Evolutionary conservation across 2,797 vertebrate species (phyloP).

Genomic region (Garrulus glandarius): DNA sequence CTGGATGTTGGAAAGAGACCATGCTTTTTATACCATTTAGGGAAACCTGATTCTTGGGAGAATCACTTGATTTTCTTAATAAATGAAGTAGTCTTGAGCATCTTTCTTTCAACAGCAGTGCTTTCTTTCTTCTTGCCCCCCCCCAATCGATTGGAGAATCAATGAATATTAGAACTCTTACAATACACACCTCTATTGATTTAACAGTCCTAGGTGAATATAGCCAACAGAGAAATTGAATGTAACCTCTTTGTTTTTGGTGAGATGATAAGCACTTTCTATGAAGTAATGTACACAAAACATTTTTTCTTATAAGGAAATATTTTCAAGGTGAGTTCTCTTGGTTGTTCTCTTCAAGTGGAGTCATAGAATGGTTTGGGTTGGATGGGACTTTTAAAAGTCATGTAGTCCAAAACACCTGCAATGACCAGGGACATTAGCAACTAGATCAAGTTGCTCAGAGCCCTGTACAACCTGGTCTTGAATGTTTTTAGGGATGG

Average conservation of each 20-base stretch:
- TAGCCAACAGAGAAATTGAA: background rate
- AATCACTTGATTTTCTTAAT: background rate
- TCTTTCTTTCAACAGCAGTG: background rate
- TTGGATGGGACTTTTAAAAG: background rate
- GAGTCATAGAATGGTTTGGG: background rate
- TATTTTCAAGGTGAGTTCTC: background rate
- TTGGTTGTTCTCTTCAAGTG: background rate
- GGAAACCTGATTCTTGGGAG: background rate
- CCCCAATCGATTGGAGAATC: background rate
- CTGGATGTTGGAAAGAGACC: background rate
- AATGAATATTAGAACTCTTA: background rate
- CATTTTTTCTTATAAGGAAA: background rate
- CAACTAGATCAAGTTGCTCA: background rate
- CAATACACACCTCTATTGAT: background rate
- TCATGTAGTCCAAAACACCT: background rate
- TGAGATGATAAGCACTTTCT: background rate
- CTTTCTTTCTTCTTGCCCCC: accelerated
- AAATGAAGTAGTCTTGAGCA: background rate
- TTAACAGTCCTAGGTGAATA: background rate
- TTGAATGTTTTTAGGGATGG: background rate
- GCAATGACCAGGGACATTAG: background rate
- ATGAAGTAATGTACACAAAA: background rate
- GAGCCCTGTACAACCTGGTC: accelerated
- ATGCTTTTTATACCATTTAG: background rate
- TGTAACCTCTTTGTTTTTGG: background rate